These are phyloP conservation scores for Rhinogobio ventralis DNA, from an alignment of 2,797 vertebrate species.

Conservation along the genomic window DNA sequence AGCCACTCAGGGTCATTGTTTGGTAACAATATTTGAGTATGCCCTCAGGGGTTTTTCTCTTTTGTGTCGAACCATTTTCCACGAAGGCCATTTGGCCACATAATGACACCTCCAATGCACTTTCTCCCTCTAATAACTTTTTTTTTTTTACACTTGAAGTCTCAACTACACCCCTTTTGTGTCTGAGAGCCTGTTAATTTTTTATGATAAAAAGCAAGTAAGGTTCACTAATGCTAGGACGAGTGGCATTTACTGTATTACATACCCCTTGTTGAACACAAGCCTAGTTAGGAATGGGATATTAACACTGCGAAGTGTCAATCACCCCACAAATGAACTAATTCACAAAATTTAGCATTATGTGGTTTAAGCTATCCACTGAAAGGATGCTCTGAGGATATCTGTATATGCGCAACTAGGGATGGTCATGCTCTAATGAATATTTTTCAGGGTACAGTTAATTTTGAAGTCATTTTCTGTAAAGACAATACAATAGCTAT, in stretches of 20 bases:
- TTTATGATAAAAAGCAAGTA: conserved; percentile 53
- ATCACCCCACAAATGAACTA: conserved; percentile 22
- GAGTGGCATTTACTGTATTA: conserved; percentile 41
- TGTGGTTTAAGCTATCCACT: neutral
- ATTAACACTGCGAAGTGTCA: conserved; percentile 35
- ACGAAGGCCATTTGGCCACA: conserved; percentile 67
- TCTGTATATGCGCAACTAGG: neutral
- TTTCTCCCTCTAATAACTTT: conserved; percentile 85
- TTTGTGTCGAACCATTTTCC: conserved; percentile 64
- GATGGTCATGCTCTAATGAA: neutral
- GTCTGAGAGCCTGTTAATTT: conserved; percentile 60
- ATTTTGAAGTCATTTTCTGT: neutral
- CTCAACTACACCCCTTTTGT: conserved; percentile 55
- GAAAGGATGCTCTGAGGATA: conserved; percentile 14
- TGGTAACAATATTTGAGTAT: conserved; percentile 69
- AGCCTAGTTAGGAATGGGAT: conserved; percentile 24
- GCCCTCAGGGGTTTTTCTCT: conserved; percentile 62
- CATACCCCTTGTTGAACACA: conserved; percentile 33
- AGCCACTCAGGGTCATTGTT: conserved; percentile 68
- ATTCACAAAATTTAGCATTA: neutral
- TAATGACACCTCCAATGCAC: conserved; percentile 89
- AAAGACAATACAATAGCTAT: neutral
- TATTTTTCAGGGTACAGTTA: neutral
- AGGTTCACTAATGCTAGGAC: conserved; percentile 41
- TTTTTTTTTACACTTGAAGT: conserved; percentile 63